Percentiles rank a stretch among this genome's conserved stretches.
Conservation (phyloP, 2,113 vertebrate species). For the Pelodiscus sinensis region DNA sequence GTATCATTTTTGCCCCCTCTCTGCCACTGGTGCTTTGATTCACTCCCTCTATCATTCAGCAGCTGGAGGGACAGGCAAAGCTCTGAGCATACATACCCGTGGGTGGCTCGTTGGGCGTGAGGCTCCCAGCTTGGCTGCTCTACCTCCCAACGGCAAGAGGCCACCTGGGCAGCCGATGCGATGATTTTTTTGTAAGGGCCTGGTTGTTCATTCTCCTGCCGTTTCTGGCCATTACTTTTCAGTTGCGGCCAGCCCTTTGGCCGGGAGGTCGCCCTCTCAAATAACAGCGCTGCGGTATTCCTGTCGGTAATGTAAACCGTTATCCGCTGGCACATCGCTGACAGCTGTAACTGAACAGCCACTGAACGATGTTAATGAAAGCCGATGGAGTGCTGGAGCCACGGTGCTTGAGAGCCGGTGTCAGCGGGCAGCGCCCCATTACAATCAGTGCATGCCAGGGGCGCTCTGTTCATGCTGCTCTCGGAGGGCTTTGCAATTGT, state of each 20-base stretch:
- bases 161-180: too few species aligned
- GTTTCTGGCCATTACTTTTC: background rate
- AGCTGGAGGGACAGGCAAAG: background rate
- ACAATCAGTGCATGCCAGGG: background rate
- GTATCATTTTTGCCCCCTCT: background rate
- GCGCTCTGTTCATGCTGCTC: background rate
- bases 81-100: background rate
- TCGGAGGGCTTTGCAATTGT: background rate
- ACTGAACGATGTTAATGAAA: background rate
- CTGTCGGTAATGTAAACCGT: background rate
- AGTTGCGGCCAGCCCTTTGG: background rate
- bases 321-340: background rate
- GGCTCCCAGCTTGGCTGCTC: background rate
- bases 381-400: background rate
- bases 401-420: background rate
- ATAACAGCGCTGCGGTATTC: background rate
- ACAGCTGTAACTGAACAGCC: background rate
- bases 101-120: background rate
- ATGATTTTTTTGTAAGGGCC: background rate
- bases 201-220: background rate
- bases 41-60: background rate
- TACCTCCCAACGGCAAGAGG: background rate
- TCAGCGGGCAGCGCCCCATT: background rate
- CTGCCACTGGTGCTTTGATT: background rate
- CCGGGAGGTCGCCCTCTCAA: background rate